Evolutionary conservation across 1,140 invertebrate genomes (phyloP).

Genomic region (Andrena cerasifolii): DNA sequence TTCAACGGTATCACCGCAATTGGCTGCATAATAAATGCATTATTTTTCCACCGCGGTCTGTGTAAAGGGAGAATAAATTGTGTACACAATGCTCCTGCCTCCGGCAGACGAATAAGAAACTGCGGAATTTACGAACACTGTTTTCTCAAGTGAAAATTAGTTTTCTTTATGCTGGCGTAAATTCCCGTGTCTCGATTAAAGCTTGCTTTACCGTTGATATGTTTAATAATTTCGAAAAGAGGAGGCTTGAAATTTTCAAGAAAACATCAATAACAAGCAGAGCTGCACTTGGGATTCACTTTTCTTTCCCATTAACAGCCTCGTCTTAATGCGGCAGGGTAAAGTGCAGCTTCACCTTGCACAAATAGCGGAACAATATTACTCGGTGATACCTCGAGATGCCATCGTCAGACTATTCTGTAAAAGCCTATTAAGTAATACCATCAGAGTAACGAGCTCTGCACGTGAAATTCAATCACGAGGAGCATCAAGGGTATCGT

Average conservation of each 20-base stretch:
- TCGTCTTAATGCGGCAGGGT: not conserved
- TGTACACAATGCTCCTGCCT: not conserved
- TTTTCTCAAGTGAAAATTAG: not conserved
- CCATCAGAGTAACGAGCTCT: not conserved
- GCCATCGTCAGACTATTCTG: not conserved
- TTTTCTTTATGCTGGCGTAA: not conserved
- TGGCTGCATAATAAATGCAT: not conserved
- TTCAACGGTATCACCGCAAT: not conserved
- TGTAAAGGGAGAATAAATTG: not conserved
- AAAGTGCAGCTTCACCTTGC: not conserved
- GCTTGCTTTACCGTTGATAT: not conserved
- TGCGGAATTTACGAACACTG: no score
- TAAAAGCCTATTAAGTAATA: slow-evolving; percentile 14
- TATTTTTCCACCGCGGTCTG: not conserved
- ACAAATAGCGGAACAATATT: not conserved
- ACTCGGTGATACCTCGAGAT: not conserved
- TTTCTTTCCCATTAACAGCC: not conserved
- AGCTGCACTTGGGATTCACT: no score
- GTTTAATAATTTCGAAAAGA: no score
- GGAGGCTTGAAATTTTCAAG: no score
- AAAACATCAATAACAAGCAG: no score
- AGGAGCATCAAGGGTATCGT: not conserved
- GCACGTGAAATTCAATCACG: slow-evolving; percentile 23
- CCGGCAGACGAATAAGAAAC: not conserved
- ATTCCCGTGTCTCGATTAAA: not conserved